phyloP scores from a whole-genome alignment of 2,888 invertebrate genomes.

The Temnothorax rugatulus region DNA sequence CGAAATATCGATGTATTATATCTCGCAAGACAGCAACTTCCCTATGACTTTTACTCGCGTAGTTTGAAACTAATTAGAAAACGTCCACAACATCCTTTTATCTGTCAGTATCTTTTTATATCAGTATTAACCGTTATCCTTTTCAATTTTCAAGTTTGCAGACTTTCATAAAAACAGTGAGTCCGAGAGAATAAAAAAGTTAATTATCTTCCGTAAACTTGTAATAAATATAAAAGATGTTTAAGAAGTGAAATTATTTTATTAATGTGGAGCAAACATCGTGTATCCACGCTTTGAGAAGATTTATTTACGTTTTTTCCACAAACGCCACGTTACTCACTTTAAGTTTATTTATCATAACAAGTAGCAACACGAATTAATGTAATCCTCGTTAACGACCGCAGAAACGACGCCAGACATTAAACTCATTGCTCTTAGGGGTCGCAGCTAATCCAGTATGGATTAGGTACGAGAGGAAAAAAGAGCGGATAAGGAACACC shows the following conservation, averaged over 20 bases:
- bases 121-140: constrained; percentile 9
- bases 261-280: neutral
- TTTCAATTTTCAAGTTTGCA: neutral
- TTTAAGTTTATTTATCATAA: constrained; percentile 44
- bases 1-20: constrained; percentile 25
- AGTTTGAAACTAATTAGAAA: constrained; percentile 38
- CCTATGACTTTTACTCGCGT: neutral
- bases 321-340: constrained; percentile 28
- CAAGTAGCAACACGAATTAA: constrained; percentile 48
- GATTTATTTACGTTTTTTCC: neutral
- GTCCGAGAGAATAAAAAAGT: neutral
- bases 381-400: constrained; percentile 58
- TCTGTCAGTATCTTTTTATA: neutral
- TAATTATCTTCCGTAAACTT: neutral
- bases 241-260: neutral
- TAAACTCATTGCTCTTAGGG: constrained; percentile 65
- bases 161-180: neutral
- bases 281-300: neutral
- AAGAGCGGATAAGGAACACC: constrained; percentile 34
- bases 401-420: constrained; percentile 55
- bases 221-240: constrained; percentile 1
- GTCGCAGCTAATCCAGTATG: constrained; percentile 60
- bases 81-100: constrained; percentile 1
- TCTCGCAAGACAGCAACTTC: neutral
- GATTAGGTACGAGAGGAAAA: constrained; percentile 56